These are phyloP conservation scores for Dendronephthya gigantea DNA, from an alignment of 64 coral and sea anemone species.

Conservation along the genomic window DNA sequence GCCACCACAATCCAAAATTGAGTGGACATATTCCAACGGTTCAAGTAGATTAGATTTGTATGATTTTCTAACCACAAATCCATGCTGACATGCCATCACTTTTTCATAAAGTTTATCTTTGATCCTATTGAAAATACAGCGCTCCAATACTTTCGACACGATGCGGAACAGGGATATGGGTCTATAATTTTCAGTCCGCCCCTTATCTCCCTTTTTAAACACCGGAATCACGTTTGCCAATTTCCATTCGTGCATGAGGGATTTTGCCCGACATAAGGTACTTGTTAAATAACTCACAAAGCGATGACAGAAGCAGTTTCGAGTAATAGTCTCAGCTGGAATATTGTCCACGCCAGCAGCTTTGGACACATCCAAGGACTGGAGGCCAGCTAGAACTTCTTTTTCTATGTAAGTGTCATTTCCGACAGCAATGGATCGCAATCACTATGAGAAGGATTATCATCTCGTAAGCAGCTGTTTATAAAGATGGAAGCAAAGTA, in stretches of 20 bases:
- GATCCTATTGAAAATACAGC: not conserved
- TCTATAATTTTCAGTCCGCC: constrained; percentile 14
- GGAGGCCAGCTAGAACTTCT: not conserved
- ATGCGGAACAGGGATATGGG: constrained; percentile 14
- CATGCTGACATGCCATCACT: not conserved
- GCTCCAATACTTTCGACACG: constrained; percentile 20
- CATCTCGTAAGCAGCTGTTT: too few species aligned
- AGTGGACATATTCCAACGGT: not conserved
- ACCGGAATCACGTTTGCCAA: constrained; percentile 30
- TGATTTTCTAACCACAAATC: not conserved
- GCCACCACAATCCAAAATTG: not conserved
- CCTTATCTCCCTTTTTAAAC: constrained; percentile 14
- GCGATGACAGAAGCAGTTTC: constrained; percentile 30
- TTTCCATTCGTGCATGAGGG: constrained; percentile 23
- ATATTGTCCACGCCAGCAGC: not conserved
- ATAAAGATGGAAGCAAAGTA: constrained; percentile 1
- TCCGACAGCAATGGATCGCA: not conserved
- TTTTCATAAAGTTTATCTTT: not conserved
- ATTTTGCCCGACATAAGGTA: constrained; percentile 9
- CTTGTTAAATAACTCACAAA: constrained; percentile 16
- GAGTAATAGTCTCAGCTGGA: not conserved
- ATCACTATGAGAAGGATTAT: not conserved
- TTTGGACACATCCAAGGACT: not conserved
- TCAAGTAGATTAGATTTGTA: not conserved
- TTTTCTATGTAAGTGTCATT: not conserved